phyloP scores from a whole-genome alignment of 2,113 vertebrate species.

The Rhinopithecus roxellana region DNA sequence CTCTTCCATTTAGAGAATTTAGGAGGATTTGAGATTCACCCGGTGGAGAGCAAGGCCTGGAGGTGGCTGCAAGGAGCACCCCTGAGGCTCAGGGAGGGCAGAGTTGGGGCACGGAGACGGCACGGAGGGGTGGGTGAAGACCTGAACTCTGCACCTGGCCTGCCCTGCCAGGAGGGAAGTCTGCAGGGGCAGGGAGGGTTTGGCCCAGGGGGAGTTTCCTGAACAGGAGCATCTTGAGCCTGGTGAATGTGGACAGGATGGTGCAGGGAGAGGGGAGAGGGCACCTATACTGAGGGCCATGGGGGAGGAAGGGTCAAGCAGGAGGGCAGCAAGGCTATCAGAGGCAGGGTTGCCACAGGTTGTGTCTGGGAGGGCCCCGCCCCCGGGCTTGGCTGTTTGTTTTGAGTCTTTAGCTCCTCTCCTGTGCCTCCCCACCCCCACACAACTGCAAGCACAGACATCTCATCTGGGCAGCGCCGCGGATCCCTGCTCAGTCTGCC shows the following conservation, averaged over 20 bases:
- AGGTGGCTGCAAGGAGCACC: neutral
- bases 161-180: neutral
- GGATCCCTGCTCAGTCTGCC: fast-evolving
- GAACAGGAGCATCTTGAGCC: neutral
- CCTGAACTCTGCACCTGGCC: fast-evolving
- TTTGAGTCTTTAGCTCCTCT: neutral
- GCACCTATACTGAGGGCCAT: neutral
- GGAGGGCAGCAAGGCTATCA: too few species aligned
- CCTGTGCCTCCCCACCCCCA: too few species aligned
- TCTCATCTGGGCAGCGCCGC: neutral
- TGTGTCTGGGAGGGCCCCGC: neutral
- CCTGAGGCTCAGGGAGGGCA: neutral
- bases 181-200: fast-evolving
- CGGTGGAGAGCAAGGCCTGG: too few species aligned
- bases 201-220: too few species aligned
- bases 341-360: neutral
- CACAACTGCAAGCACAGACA: neutral
- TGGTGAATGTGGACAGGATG: neutral
- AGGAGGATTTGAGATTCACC: neutral
- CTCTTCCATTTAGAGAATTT: neutral
- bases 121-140: neutral
- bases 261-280: too few species aligned
- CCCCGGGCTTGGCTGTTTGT: neutral
- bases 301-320: neutral
- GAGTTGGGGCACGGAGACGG: neutral